Base-by-base conservation (phyloP, 2,797 vertebrate species). In the Siniperca scherzeri region DNA sequence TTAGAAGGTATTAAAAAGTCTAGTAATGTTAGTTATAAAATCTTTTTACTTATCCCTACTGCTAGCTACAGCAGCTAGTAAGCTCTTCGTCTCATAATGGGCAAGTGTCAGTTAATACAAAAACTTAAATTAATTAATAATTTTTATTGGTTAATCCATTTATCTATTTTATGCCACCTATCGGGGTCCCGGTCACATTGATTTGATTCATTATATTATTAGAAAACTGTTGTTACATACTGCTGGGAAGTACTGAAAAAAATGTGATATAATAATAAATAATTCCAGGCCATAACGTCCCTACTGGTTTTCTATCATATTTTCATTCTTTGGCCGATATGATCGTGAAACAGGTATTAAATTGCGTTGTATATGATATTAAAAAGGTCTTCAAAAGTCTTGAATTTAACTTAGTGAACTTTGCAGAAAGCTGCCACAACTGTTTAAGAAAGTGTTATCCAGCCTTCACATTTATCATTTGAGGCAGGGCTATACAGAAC, bases 391-490 rank as follows among this genome's bases (percentile, higher is more conserved):
- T 36, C 36, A 36, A 7, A 36, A 40, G 60, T 16, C 27, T 44
- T 17, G 25, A n/a, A n/a, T 56, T 11, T 30, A 33, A 17, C 13
- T 55, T 6, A 1, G 21, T 27, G 7, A 44, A 71, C 21, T 7
- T 9, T 2, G 3, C 21, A 56, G 3, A 52, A 44, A 55, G 4
- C 17, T 21, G 0, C 19, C 21, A 8, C n/a, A 61, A 13, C 19
- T 38, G n/a, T 36, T 36, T 25, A 19, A 27, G 42, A 59, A 27
- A 13, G 4, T 0, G 5, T 21, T 55, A 50, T 68, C 40, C n/a
- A 62, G 60, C 25, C 60, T 53, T 64, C 22, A 27, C 46, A 22
- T 72, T 40, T 53, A 19, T 70, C 5, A 56, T 75, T 81, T 22
- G 3, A 81, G 2, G 27, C 56, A 2, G 36, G 25, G 48, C 30